These are phyloP conservation scores for Saccostrea glomerata DNA, from an alignment of 1,140 invertebrate genomes.

Conservation along the genomic window DNA sequence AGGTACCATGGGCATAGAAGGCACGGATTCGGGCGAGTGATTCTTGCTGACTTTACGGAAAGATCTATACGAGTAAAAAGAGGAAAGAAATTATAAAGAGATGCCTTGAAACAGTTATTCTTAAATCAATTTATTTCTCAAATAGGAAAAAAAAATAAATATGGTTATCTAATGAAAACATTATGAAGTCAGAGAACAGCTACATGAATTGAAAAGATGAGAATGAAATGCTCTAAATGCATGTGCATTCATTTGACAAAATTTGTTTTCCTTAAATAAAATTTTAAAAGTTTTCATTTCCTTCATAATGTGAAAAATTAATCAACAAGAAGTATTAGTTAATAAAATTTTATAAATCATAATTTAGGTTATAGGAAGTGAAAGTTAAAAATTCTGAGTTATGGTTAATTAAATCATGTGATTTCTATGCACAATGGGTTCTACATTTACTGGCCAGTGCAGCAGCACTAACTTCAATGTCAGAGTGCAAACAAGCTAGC, in stretches of 20 bases:
- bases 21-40: not conserved
- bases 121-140: too few species aligned
- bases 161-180: not conserved
- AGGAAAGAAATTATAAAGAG: not conserved
- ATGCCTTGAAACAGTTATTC: too few species aligned
- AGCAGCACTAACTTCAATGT: not conserved
- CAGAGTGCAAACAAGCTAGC: conserved; percentile 10
- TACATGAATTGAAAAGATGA: not conserved
- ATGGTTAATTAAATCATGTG: not conserved
- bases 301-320: not conserved
- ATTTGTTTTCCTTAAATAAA: not conserved
- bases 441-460: not conserved
- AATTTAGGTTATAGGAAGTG: too few species aligned
- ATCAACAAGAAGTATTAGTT: not conserved
- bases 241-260: too few species aligned
- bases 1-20: conserved; percentile 43
- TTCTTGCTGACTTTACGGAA: not conserved
- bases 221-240: too few species aligned
- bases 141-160: too few species aligned
- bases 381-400: not conserved
- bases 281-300: too few species aligned
- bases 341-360: not conserved
- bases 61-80: not conserved
- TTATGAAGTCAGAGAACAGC: not conserved
- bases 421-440: not conserved